Evolutionary conservation across 2,888 invertebrate species (phyloP).

Genomic region (Gari tellinella): DNA sequence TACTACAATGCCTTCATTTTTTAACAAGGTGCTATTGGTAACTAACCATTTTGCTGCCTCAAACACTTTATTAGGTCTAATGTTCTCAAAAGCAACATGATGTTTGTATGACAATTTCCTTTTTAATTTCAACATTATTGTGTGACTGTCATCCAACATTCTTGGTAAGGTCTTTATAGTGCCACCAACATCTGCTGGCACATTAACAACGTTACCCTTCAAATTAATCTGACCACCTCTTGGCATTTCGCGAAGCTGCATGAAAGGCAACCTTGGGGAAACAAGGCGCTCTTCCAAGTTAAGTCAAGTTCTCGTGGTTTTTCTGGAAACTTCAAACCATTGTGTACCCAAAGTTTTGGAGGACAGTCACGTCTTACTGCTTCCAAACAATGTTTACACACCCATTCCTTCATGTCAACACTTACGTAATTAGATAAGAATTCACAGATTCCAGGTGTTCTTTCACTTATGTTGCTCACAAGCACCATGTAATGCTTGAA

Average conservation of each 20-base stretch:
- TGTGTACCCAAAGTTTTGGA: slow-evolving; percentile 29
- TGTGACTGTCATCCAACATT: slow-evolving; percentile 38
- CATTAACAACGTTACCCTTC: slow-evolving; percentile 55
- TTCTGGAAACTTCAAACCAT: slow-evolving; percentile 42
- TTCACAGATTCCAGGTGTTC: background rate
- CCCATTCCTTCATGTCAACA: slow-evolving; percentile 30
- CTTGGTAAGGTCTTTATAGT: slow-evolving; percentile 43
- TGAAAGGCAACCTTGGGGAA: slow-evolving; percentile 50
- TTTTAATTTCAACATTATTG: slow-evolving; percentile 50
- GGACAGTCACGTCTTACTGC: slow-evolving; percentile 15
- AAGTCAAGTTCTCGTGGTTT: slow-evolving; percentile 43
- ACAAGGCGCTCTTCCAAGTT: slow-evolving; percentile 56
- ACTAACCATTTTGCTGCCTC: slow-evolving; percentile 53
- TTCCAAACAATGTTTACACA: slow-evolving; percentile 21
- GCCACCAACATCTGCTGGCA: slow-evolving; percentile 47
- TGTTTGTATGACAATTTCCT: slow-evolving; percentile 33
- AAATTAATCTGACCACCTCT: slow-evolving; percentile 50
- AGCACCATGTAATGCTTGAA: background rate
- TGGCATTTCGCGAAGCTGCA: slow-evolving; percentile 49
- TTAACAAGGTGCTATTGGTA: slow-evolving; percentile 41
- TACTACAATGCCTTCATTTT: slow-evolving; percentile 40
- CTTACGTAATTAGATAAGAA: slow-evolving; percentile 6
- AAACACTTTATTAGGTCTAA: slow-evolving; percentile 44
- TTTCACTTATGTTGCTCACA: background rate
- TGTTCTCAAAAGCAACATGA: slow-evolving; percentile 48